These are phyloP conservation scores for Conus betulinus DNA, from an alignment of 1,140 invertebrate species.

Conservation along the genomic window DNA sequence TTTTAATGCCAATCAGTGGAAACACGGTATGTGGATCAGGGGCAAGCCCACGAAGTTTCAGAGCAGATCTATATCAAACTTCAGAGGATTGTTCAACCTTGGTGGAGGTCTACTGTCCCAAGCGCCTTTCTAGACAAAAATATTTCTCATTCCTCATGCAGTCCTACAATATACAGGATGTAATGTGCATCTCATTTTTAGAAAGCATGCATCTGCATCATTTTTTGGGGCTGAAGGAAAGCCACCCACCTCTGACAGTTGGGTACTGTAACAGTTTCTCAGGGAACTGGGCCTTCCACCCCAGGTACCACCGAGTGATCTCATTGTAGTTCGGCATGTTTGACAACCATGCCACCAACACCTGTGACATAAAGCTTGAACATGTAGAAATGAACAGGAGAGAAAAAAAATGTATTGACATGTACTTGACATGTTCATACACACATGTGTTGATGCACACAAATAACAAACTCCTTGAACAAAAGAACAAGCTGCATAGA, in stretches of 20 bases:
- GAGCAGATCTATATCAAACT: no score
- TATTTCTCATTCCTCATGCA: background rate
- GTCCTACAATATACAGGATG: background rate
- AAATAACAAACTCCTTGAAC: no score
- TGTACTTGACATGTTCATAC: no score
- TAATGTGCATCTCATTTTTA: background rate
- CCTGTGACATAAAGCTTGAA: conserved; percentile 22
- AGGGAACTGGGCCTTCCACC: conserved; percentile 89
- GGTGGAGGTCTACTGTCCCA: no score
- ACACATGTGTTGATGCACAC: no score
- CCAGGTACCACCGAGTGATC: conserved; percentile 90
- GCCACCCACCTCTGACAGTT: conserved; percentile 81
- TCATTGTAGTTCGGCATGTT: conserved; percentile 85
- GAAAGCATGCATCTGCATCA: background rate
- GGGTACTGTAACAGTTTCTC: conserved; percentile 83
- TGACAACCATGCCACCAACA: conserved; percentile 87
- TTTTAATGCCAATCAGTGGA: no score
- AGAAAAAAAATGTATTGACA: no score
- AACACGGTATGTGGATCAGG: no score
- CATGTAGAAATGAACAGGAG: no score
- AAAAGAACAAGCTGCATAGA: no score
- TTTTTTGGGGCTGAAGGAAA: background rate
- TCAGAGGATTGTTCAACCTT: no score
- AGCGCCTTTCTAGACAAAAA: background rate
- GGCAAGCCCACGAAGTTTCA: no score